Base-by-base conservation (phyloP, 2,888 invertebrate genomes). In the Synergus itoensis region DNA sequence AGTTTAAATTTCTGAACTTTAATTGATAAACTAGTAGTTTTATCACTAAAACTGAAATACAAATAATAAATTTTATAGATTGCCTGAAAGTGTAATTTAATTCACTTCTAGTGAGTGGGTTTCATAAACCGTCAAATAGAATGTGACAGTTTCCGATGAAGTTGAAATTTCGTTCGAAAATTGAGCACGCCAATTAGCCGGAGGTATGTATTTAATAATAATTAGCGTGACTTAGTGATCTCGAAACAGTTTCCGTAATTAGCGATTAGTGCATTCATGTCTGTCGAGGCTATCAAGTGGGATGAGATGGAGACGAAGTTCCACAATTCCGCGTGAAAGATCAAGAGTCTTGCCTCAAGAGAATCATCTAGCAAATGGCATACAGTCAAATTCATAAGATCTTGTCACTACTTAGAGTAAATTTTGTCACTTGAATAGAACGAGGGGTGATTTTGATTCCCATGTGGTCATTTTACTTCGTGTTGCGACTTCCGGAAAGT, bases 181-280 rank as follows among this genome's bases (percentile, higher is more conserved):
- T 53, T n/a, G 53, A 14, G n/a, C n/a, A 53, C 53, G n/a, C 53
- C n/a, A 53, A 53, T n/a, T 53, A 53, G n/a, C 53, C 9, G 9
- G n/a, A n/a, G n/a, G 53, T 53, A 53, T n/a, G 53, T n/a, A 8
- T 53, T 53, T 53, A 53, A 53, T 53, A 18, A 53, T 53, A 53
- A 53, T 53, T 53, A n/a, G 53, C n/a, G 53, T 53, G n/a, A 53
- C 53, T 53, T 2, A 53, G 53, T n/a, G 53, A 53, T 53, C n/a
- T n/a, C 53, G 53, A 53, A 53, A 53, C 53, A 53, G 53, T n/a
- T 53, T n/a, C n/a, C n/a, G 53, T n/a, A 53, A 53, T 53, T 53
- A 53, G 53, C 53, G 53, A 53, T 53, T 53, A 53, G 53, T 53
- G 53, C 9, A 53, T 53, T 53, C n/a, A 53, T n/a, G n/a, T 53